Evolutionary conservation across 2,113 vertebrate genomes (phyloP).

Genomic region (Raja brachyura): DNA sequence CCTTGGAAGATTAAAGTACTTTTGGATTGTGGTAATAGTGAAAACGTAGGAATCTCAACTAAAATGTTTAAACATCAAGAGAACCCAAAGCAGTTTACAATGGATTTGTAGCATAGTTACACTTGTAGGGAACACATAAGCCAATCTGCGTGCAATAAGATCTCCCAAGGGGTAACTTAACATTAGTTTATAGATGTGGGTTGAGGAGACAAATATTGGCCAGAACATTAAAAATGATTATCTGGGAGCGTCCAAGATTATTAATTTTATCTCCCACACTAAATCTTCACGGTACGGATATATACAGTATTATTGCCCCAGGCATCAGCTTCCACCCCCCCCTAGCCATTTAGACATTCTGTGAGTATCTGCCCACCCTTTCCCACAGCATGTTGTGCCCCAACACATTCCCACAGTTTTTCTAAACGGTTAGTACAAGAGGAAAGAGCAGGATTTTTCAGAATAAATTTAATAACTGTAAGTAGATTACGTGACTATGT

Average conservation of each 20-base stretch:
- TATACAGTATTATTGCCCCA: not conserved
- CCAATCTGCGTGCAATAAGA: not conserved
- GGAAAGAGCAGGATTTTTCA: not conserved
- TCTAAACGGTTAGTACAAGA: too few species aligned
- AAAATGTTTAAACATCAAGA: not conserved
- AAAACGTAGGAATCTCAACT: not conserved
- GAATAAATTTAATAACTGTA: conserved; percentile 11
- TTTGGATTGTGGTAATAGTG: not conserved
- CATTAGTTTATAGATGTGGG: not conserved
- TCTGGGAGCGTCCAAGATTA: not conserved
- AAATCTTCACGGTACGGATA: not conserved
- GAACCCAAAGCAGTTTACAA: not conserved
- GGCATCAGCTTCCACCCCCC: too few species aligned
- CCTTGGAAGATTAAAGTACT: not conserved
- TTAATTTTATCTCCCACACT: not conserved
- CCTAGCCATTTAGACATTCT: not conserved
- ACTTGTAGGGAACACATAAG: not conserved
- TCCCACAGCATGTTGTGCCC: not conserved
- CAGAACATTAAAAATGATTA: not conserved
- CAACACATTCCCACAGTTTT: not conserved
- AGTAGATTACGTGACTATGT: not conserved
- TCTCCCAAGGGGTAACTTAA: not conserved
- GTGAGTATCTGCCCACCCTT: not conserved
- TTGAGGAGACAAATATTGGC: not conserved
- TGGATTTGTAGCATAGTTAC: too few species aligned